Evolutionary conservation across 2,888 invertebrate genomes (phyloP), one percentile per base, ranked within the genome.

Genomic region (Agriopis marginaria): DNA sequence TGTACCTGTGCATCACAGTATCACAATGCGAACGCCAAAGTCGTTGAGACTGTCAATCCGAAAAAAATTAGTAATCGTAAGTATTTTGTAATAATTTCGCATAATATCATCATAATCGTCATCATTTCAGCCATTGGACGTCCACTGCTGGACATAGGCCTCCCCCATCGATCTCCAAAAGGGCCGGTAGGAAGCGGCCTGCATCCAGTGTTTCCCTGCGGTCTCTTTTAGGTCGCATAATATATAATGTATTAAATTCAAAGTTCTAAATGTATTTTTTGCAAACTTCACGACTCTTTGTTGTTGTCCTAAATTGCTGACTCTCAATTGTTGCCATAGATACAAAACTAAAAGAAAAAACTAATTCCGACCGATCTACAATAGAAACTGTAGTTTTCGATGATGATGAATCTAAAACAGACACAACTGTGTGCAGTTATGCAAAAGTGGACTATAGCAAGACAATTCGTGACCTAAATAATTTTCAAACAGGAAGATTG

Each of bases 381-480:
- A n/a, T 60, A 10, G 63, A 62, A n/a, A 75, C 72, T 47, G 44
- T 62, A 0, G 49, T 67, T 6, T 76, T 75, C 0, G 39, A 51
- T 14, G 79, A 70, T 23, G 75, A 78, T 23, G 75, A 50, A 32
- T 77, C 74, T 3, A 76, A 72, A 63, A 83, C 85, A 0, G 83
- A 85, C 17, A 82, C 85, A 5, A 86, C 87, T 0, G 66, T 85
- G 4, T 88, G 80, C 56, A 85, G 85, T 49, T 63, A 82, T 6
- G 77, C 80, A 0, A 81, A 81, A 0, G 54, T 85, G 0, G 76
- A 83, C 17, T 81, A 76, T 51, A 59, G 32, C 3, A 6, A 42
- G 11, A 56, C 42, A 10, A 14, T 9, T 42, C 10, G 4, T 5
- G 10, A 14, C 4, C 14, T 7, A 42, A 42, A 11, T 17, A 56